Conservation (phyloP, 1,140 invertebrate species). For the Triops longicaudatus region DNA sequence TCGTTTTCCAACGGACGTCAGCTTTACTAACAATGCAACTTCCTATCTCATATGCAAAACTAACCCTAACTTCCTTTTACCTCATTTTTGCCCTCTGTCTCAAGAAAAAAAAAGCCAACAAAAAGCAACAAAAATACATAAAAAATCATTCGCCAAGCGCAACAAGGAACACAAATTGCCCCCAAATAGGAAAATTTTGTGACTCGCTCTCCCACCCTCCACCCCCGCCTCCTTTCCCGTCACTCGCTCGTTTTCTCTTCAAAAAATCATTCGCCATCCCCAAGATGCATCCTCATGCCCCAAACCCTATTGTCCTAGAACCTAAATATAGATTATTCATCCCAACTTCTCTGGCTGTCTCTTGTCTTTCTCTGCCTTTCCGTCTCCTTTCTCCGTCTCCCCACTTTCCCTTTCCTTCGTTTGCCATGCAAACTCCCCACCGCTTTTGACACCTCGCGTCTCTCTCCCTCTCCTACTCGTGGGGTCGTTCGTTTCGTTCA, state of each 20-base stretch:
- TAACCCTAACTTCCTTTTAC: background rate
- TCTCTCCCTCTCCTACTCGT: background rate
- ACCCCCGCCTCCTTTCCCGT: too few relatives aligned
- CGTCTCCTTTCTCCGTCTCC: background rate
- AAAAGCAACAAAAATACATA: background rate
- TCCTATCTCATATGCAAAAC: conserved; percentile 4
- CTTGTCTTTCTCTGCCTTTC: background rate
- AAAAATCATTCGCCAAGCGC: too few relatives aligned
- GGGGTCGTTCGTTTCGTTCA: background rate
- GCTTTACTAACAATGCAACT: conserved; percentile 2
- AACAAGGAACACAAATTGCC: too few relatives aligned
- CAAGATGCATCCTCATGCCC: background rate
- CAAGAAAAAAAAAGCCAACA: too few relatives aligned
- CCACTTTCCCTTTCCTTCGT: too few relatives aligned
- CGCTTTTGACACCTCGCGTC: background rate
- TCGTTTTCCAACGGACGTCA: background rate
- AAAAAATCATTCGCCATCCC: background rate
- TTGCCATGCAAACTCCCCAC: background rate
- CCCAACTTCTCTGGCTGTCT: background rate
- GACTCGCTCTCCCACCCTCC: too few relatives aligned
- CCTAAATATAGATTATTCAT: conserved; percentile 9
- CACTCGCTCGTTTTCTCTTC: background rate
- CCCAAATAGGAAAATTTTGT: too few relatives aligned
- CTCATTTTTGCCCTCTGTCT: background rate
- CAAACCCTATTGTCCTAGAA: conserved; percentile 1